These are phyloP conservation scores for Nematopogon swammerdamellus DNA, from an alignment of 2,888 invertebrate species.

Conservation along the genomic window DNA sequence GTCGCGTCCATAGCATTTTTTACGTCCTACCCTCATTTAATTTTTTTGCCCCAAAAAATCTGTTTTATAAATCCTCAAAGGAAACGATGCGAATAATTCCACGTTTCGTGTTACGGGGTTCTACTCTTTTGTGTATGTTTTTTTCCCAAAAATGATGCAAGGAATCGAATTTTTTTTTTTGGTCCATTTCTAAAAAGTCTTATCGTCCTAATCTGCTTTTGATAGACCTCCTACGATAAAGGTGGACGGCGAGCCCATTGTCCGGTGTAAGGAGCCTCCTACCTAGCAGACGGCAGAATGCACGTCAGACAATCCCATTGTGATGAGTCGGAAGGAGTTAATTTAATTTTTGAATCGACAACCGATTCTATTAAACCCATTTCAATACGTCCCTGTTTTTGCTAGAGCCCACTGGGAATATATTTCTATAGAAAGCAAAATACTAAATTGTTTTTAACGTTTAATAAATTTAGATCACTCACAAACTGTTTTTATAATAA, in stretches of 20 bases:
- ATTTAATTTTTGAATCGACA: neutral
- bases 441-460: too few species aligned
- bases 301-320: neutral
- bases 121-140: neutral
- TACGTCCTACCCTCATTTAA: constrained; percentile 37
- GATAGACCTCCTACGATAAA: constrained; percentile 40
- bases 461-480: too few species aligned
- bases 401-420: too few species aligned
- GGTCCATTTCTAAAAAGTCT: constrained; percentile 5
- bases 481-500: too few species aligned
- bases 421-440: too few species aligned
- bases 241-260: constrained; percentile 36
- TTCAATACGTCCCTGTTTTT: too few species aligned
- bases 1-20: constrained; percentile 42
- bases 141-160: constrained; percentile 20
- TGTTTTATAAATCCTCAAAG: constrained; percentile 47
- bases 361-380: too few species aligned
- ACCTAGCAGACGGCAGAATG: too few species aligned
- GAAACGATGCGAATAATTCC: constrained; percentile 56
- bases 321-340: neutral
- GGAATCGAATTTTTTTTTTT: neutral
- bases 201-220: constrained; percentile 52
- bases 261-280: constrained; percentile 20
- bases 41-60: constrained; percentile 52
- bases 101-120: constrained; percentile 41